These are phyloP conservation scores for Ispidina picta DNA, from an alignment of 2,797 vertebrate species.

Conservation along the genomic window DNA sequence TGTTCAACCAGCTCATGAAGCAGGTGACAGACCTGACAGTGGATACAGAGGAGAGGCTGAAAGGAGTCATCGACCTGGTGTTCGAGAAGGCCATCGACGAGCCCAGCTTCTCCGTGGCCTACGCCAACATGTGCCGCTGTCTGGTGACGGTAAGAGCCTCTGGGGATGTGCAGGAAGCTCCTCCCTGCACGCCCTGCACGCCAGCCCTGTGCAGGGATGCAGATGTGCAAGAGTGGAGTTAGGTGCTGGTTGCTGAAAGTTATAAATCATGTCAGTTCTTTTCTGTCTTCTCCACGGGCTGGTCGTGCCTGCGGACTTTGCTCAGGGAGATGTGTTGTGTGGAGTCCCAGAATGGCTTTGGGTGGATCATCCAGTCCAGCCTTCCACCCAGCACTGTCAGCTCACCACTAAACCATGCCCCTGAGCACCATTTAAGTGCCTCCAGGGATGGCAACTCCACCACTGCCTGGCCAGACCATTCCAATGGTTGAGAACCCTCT, in stretches of 20 bases:
- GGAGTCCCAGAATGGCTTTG: not conserved
- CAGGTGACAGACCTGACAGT: conserved; percentile 96
- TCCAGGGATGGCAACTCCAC: too few relatives aligned
- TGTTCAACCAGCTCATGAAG: conserved; percentile 98
- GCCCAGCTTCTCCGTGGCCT: conserved; percentile 95
- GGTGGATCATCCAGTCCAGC: too few relatives aligned
- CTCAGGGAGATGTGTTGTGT: too few relatives aligned
- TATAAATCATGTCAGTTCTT: too few relatives aligned
- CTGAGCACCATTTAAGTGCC: too few relatives aligned
- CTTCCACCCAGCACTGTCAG: too few relatives aligned
- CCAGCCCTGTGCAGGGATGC: not conserved
- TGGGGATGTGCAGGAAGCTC: not conserved
- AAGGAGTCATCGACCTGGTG: conserved; percentile 97
- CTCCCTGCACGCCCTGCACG: not conserved
- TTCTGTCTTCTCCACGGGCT: fast-evolving
- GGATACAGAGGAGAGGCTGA: conserved; percentile 95
- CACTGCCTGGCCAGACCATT: too few relatives aligned
- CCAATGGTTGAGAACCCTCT: too few relatives aligned
- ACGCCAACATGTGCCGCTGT: conserved; percentile 97
- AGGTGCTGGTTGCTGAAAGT: too few relatives aligned
- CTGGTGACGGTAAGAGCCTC: conserved; percentile 83
- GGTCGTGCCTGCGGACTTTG: not conserved
- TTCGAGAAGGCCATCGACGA: conserved; percentile 98
- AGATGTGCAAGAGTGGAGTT: not conserved
- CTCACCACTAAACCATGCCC: too few relatives aligned